These are phyloP conservation scores for Bicyclus anynana DNA, from an alignment of 1,140 invertebrate species.

Conservation along the genomic window DNA sequence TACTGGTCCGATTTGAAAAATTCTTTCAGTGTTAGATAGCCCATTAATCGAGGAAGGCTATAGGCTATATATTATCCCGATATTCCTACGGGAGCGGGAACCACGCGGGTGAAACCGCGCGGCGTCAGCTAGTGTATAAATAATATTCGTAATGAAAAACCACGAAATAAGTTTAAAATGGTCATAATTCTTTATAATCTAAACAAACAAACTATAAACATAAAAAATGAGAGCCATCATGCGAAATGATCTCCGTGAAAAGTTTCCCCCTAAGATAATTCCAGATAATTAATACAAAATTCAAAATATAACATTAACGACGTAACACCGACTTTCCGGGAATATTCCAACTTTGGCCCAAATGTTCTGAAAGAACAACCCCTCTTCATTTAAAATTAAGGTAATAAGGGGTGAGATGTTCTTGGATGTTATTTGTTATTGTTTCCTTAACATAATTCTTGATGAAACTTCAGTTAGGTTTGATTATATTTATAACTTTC, in stretches of 20 bases:
- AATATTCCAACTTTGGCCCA: background rate
- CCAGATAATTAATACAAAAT: slow-evolving; percentile 11
- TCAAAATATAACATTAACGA: slow-evolving; percentile 5
- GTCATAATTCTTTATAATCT: background rate
- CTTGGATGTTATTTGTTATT: background rate
- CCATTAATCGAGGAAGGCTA: too few relatives aligned
- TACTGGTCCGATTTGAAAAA: too few relatives aligned
- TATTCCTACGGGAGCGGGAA: too few relatives aligned
- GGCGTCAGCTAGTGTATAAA: too few relatives aligned
- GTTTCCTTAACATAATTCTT: too few relatives aligned
- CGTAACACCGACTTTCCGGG: background rate
- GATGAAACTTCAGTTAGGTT: too few relatives aligned
- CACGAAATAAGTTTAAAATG: too few relatives aligned
- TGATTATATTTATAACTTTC: too few relatives aligned
- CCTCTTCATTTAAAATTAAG: background rate
- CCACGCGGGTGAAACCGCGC: too few relatives aligned
- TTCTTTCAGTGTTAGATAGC: too few relatives aligned
- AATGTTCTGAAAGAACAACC: background rate
- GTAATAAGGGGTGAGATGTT: background rate
- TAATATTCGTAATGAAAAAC: too few relatives aligned
- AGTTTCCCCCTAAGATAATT: background rate
- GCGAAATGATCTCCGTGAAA: background rate
- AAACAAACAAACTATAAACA: background rate
- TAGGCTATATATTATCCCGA: too few relatives aligned
- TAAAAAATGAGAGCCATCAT: slow-evolving; percentile 3